Base-by-base conservation (phyloP, 2,113 vertebrate species). In the Meles meles region DNA sequence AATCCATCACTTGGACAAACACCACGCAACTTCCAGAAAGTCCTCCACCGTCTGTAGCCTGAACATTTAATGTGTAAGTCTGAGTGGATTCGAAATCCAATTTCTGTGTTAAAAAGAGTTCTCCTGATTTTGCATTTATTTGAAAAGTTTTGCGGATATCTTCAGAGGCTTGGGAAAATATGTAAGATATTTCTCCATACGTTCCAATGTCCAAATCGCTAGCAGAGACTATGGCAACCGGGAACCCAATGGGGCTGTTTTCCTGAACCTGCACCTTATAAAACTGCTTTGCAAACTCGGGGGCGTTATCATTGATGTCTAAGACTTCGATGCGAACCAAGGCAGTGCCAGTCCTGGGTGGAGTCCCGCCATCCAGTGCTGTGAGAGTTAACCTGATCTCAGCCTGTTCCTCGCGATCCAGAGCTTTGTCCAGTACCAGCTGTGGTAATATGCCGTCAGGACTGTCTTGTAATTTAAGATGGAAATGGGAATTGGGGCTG, bases 1-100 rank as follows among this genome's bases (percentile, higher is more conserved):
- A 99, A 96, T 99, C 99, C 0, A 98, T 98, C 94, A 99, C 98
- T 95, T 99, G 99, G 61, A 99, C 99, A 90, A 99, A 98, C 92
- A 99, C 98, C 96, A 99, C 99, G 96, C 99, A 99, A 49, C 99
- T 99, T 47, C 99, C 99, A 47, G 99, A 99, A 0, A 99, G 99
- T 10, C 98, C 99, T 2, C 99, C 99, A 42, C 99, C 99, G 96
- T 99, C 99, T 98, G 98, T 99, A 47, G 99, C 99, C 98, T 99
- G 99, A 93, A 99, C 98, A 0, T 99, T 99, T 93, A 99, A 98
- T 97, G 99, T 99, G 0, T 99, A 99, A 10, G 98, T 98, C 67
- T 97, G 96, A 25, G 98, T 98, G 69, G 99, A 99, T 98, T 99
- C 99, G 20, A 99, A 99, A 99, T 99, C 99, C 98, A 99, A 98